A percentile compares a stretch with the other conserved stretches of the same genome.
Evolutionary conservation across 1,140 invertebrate species (phyloP).

Genomic region (Temnothorax nylanderi): DNA sequence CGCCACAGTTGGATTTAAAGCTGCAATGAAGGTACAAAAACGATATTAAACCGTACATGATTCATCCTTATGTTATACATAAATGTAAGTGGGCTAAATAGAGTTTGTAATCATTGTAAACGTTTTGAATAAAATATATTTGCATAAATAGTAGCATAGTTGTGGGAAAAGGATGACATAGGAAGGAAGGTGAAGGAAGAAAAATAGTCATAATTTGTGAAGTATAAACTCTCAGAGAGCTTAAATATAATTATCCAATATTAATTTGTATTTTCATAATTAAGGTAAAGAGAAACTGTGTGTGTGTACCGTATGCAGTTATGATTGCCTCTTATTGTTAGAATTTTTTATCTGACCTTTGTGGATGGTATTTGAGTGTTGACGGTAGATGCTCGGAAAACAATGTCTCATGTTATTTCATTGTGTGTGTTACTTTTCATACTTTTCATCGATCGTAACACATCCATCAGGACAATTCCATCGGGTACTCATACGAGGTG

Average conservation of each 20-base stretch:
- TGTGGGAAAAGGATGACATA: not conserved
- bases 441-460: not conserved
- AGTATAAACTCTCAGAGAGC: not conserved
- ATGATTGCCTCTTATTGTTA: not conserved
- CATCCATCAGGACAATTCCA: not conserved
- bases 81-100: not conserved
- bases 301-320: not conserved
- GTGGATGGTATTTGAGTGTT: not conserved
- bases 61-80: not conserved
- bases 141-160: not conserved
- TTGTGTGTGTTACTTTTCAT: not conserved
- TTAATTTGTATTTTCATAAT: not conserved
- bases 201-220: not conserved
- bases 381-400: not conserved
- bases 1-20: conserved; percentile 82
- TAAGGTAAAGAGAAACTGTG: not conserved
- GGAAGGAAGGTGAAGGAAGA: not conserved
- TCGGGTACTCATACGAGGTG: not conserved
- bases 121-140: conserved; percentile 32
- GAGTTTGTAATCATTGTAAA: conserved; percentile 5
- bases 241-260: not conserved
- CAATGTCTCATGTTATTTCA: too few relatives aligned
- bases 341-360: not conserved
- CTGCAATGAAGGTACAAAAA: conserved; percentile 84
- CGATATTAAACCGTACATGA: not conserved